Evolutionary conservation across 1,140 invertebrate species (phyloP), one percentile per base, ranked within the genome.

Genomic region (Ganaspis sp.): DNA sequence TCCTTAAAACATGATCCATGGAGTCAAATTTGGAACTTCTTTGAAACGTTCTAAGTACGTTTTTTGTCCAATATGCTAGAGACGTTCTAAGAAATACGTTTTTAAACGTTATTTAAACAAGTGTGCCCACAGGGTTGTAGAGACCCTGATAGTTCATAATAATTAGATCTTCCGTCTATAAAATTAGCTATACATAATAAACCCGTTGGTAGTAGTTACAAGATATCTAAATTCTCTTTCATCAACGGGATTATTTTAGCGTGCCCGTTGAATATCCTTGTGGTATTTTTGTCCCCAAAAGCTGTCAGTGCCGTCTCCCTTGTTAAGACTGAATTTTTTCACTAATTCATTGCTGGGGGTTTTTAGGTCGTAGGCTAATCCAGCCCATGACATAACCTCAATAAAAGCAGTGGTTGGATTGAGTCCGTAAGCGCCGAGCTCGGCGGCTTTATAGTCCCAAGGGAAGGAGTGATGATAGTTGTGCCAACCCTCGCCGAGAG

Each of bases 401-500:
- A 95, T 94, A 77, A 94, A 92, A 4, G 87, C 82, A 6, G 92
- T 93, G 6, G 93, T 93, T 1, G 90, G 76, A 84, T 95, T 95
- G 21, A 93, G 85, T 38, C 89, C 86, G 85, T 91, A 92, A 53
- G 79, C 78, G 12, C 93, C 91, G 6, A 92, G 84, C 73, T 93
- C 92, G 12, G 91, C 86, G 12, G 92, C 89, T 75, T 92, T 90
- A 81, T 94, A 94, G 87, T 95, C 95, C 84, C 93, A 93, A 0
- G 95, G 95, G 86, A 95, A 95, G 3, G 92, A 91, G 84, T 95
- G 94, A 84, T 95, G 94, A 86, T 95, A 95, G 88, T 95, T 95
- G 86, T 95, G 94, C 90, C 93, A 94, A 23, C 94, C 94, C 87
- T 92, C 92, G 5, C 92, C 92, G 3, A 88, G 73, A 0, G 90